These are phyloP conservation scores for Helicoverpa assulta DNA, from an alignment of 2,888 invertebrate genomes.

Conservation along the genomic window DNA sequence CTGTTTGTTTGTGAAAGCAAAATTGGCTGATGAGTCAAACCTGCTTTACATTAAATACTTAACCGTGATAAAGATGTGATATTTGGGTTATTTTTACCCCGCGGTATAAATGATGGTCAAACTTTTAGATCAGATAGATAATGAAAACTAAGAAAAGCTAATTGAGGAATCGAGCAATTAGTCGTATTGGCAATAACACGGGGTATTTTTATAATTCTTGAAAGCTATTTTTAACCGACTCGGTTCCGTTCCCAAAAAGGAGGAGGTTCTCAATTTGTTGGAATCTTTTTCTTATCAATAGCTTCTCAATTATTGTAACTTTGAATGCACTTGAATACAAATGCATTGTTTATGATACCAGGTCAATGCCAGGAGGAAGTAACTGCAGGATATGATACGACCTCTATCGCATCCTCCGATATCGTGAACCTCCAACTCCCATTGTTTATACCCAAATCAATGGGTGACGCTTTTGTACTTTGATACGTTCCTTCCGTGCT, in stretches of 20 bases:
- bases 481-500: neutral
- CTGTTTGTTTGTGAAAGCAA: constrained; percentile 6
- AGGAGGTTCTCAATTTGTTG: too few species aligned
- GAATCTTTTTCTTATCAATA: too few species aligned
- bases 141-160: too few species aligned
- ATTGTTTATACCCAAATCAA: constrained; percentile 45
- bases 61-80: too few species aligned
- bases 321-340: neutral
- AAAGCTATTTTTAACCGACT: too few species aligned
- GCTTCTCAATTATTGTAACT: neutral
- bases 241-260: too few species aligned
- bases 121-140: too few species aligned
- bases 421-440: constrained; percentile 12
- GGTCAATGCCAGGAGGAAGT: constrained; percentile 54
- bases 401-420: constrained; percentile 57
- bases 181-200: too few species aligned
- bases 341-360: constrained; percentile 9
- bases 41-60: neutral
- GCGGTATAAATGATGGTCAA: too few species aligned
- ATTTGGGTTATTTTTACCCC: too few species aligned
- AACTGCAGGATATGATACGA: constrained; percentile 37
- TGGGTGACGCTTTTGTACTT: neutral
- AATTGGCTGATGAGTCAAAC: constrained; percentile 20
- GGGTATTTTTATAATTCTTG: too few species aligned
- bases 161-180: too few species aligned